Conservation (phyloP, 2,797 vertebrate species). For the Manis crassicaudata region DNA sequence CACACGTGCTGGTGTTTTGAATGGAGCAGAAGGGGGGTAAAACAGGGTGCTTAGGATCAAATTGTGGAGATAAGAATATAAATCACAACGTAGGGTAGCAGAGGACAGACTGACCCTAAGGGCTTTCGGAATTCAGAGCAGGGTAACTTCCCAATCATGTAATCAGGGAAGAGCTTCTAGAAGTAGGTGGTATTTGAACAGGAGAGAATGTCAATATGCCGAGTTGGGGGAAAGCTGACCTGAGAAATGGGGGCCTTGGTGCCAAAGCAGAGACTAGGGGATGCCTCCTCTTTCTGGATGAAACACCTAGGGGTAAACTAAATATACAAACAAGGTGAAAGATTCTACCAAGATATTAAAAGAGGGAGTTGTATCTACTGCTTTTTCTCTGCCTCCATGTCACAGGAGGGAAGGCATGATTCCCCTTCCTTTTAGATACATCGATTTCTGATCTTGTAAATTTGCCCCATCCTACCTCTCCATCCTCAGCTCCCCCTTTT, state of each 20-base stretch:
- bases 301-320: background rate
- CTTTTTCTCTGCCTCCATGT: background rate
- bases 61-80: background rate
- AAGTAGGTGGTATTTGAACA: background rate
- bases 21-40: slow-evolving; percentile 30
- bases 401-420: background rate
- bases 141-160: background rate
- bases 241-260: background rate
- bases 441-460: background rate
- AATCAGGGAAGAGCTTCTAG: background rate
- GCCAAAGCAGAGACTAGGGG: background rate
- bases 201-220: background rate
- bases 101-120: background rate
- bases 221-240: background rate
- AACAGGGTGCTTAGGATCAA: background rate
- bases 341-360: background rate
- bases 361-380: background rate
- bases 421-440: background rate
- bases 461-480: background rate
- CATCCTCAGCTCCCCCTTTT: background rate
- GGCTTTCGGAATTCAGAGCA: background rate
- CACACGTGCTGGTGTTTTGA: background rate
- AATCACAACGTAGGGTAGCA: background rate
- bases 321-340: background rate
- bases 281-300: background rate